Percentiles rank a stretch among this genome's conserved stretches.
phyloP scores from a whole-genome alignment of 1,140 invertebrate genomes.

The Adoxophyes honmai region DNA sequence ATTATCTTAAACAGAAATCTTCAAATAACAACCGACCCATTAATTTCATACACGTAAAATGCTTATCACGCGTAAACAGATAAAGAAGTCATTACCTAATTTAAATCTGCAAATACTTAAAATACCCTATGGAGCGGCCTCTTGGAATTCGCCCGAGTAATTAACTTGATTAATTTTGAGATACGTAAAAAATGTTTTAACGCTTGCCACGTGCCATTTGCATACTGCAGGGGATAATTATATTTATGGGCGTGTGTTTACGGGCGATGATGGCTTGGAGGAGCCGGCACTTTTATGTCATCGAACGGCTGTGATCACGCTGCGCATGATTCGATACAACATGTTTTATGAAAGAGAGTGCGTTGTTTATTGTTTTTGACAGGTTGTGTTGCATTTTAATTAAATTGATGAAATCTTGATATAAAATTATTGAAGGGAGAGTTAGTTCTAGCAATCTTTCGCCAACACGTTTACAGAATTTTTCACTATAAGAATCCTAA shows the following conservation, averaged over 20 bases:
- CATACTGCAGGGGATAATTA: constrained; percentile 42
- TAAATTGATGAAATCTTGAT: too few species aligned
- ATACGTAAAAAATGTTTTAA: constrained; percentile 13
- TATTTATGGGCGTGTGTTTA: constrained; percentile 26
- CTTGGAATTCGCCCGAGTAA: constrained; percentile 3
- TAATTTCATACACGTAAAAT: too few species aligned
- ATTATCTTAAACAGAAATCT: too few species aligned
- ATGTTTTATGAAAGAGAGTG: constrained; percentile 21
- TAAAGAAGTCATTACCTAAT: not conserved
- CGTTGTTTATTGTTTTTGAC: not conserved
- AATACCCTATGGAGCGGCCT: not conserved
- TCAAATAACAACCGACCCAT: too few species aligned
- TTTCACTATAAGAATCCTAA: too few species aligned
- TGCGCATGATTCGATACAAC: constrained; percentile 21
- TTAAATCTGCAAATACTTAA: constrained; percentile 14
- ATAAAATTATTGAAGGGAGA: too few species aligned
- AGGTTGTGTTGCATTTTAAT: too few species aligned
- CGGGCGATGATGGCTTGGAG: constrained; percentile 33
- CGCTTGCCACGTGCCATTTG: constrained; percentile 48
- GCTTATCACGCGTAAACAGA: too few species aligned
- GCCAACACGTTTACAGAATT: too few species aligned
- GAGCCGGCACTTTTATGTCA: constrained; percentile 60
- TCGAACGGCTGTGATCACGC: constrained; percentile 37
- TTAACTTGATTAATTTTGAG: constrained; percentile 15
- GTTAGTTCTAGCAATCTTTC: too few species aligned